Evolutionary conservation across 2,113 vertebrate species (phyloP), one percentile per base, ranked within the genome.

Genomic region (Pterocles burchelli): DNA sequence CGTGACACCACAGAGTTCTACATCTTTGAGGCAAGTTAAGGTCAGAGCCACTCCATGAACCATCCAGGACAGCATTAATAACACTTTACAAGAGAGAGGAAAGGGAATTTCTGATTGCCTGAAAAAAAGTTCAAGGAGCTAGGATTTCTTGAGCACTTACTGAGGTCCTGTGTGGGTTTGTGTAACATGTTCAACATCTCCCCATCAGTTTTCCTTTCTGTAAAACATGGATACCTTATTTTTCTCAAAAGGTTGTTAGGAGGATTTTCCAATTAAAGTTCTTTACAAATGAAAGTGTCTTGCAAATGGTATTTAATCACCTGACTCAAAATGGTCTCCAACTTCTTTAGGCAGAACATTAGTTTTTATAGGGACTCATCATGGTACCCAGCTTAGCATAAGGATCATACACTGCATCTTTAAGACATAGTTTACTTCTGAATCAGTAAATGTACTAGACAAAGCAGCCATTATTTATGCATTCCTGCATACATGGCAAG

Each of bases 401-500:
- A 85, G 91, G 94, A 90, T 88, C 94, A 88, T 78, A 93, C 2
- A 3, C 96, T 96, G 94, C 95, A 97, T 98, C 97, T 98, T 98
- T 98, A 98, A 98, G 97, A 94, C 95, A 91, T 95, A 98, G 96
- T 98, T 97, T 96, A 96, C 97, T 97, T 95, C 96, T 93, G 96
- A 97, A 97, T 97, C 97, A 90, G 97, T 98, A 97, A 96, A 90
- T 8, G 86, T 67, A 93, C 73, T 89, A 97, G 96, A 98, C 97
- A 98, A 98, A 98, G 97, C 97, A 96, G 85, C 95, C 80, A 97
- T 98, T 98, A 97, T 96, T 97, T 97, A 97, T 97, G 97, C 96
- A 94, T 98, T 98, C 98, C 92, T 97, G 97, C 95, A 90, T 97
- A 95, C 95, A 95, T 90, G 54, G 97, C 98, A 99, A 99, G 98